A percentile compares a stretch with the other conserved stretches of the same genome.
Evolutionary conservation across 2,113 vertebrate genomes (phyloP).

Genomic region (Melanerpes aurifrons): DNA sequence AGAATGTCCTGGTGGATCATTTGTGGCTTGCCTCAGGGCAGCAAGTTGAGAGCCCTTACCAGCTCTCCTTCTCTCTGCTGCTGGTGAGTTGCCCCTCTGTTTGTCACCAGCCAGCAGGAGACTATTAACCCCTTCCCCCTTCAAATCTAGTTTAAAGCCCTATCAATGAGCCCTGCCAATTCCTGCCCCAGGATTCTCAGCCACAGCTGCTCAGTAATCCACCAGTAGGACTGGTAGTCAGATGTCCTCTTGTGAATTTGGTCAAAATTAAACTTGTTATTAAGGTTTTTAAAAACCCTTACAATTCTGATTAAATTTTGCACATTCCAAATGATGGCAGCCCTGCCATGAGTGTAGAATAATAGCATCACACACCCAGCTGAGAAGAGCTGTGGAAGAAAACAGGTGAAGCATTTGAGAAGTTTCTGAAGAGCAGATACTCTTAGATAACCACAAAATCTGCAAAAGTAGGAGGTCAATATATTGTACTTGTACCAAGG

Average conservation of each 20-base stretch:
- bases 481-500: constrained; percentile 1
- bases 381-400: constrained; percentile 1
- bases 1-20: too few relatives aligned
- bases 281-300: neutral
- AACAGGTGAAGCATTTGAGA: neutral
- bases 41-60: too few relatives aligned
- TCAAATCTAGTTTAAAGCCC: too few relatives aligned
- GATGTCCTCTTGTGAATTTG: neutral
- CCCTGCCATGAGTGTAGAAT: neutral
- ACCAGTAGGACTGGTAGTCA: neutral
- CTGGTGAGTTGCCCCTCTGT: too few relatives aligned
- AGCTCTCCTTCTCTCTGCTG: too few relatives aligned
- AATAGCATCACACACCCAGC: neutral
- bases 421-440: constrained; percentile 20
- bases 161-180: too few relatives aligned
- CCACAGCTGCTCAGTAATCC: constrained; percentile 43
- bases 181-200: too few relatives aligned
- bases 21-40: too few relatives aligned
- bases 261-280: constrained; percentile 36
- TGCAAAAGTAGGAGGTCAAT: constrained; percentile 41
- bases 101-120: too few relatives aligned
- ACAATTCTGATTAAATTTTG: constrained; percentile 6
- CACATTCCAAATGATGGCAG: neutral
- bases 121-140: too few relatives aligned
- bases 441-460: constrained; percentile 4